Conservation (phyloP, 1,140 invertebrate genomes). For the Anagrus nilaparvatae region DNA sequence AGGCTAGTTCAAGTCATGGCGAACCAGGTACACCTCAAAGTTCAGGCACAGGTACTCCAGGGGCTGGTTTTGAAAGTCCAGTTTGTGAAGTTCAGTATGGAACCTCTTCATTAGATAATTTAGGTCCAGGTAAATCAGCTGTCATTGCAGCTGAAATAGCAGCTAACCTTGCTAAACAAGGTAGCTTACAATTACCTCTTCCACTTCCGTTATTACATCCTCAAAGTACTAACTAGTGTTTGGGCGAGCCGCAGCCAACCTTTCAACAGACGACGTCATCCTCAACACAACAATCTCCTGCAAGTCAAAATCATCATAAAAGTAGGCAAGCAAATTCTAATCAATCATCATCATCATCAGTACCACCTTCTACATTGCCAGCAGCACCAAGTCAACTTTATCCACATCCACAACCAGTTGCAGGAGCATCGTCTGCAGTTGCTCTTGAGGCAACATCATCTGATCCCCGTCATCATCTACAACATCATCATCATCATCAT, state of each 20-base stretch:
- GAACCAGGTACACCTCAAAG: slow-evolving; percentile 40
- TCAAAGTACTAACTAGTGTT: slow-evolving; percentile 43
- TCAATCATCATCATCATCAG: slow-evolving; percentile 18
- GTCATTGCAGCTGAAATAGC: slow-evolving; percentile 38
- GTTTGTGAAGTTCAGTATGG: slow-evolving; percentile 41
- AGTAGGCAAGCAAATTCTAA: too few relatives aligned
- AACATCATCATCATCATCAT: slow-evolving; percentile 22
- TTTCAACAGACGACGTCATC: slow-evolving; percentile 18
- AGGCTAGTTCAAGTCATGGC: slow-evolving; percentile 26
- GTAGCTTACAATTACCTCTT: slow-evolving; percentile 39
- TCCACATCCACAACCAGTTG: slow-evolving; percentile 20
- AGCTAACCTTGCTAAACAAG: slow-evolving; percentile 38
- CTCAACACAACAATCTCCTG: too few relatives aligned
- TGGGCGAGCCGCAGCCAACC: slow-evolving; percentile 26
- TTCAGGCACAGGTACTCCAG: slow-evolving; percentile 32
- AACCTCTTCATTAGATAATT: slow-evolving; percentile 35
- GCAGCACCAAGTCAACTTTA: slow-evolving; percentile 11
- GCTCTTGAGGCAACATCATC: slow-evolving; percentile 30
- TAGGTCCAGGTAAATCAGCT: slow-evolving; percentile 18
- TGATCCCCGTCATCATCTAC: slow-evolving; percentile 26
- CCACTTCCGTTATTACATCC: slow-evolving; percentile 39
- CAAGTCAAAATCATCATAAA: too few relatives aligned
- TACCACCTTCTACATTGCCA: slow-evolving; percentile 6
- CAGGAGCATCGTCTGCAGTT: slow-evolving; percentile 28
- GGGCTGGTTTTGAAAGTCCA: slow-evolving; percentile 38